Conservation (phyloP, 2,888 invertebrate species). For the Keiferia lycopersicella region DNA sequence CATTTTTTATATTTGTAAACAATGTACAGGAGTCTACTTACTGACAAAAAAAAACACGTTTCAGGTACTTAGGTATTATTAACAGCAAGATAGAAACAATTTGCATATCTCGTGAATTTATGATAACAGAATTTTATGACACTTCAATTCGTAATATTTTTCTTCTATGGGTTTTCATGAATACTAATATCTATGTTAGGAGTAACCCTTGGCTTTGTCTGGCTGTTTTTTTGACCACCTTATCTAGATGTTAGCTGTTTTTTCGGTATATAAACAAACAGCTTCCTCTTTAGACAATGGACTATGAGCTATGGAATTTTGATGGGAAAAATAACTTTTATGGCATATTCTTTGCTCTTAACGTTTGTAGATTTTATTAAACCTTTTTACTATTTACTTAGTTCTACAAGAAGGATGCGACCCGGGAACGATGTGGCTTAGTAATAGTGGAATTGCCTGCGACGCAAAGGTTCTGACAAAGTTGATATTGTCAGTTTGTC, state of each 20-base stretch:
- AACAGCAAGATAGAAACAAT: too few species aligned
- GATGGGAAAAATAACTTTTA: constrained; percentile 7
- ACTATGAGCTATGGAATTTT: constrained; percentile 11
- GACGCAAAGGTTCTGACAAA: too few species aligned
- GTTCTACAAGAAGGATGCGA: too few species aligned
- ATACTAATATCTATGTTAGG: constrained; percentile 4
- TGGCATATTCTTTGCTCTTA: background rate
- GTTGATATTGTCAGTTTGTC: too few species aligned
- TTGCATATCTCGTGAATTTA: too few species aligned
- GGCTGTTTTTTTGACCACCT: constrained; percentile 5
- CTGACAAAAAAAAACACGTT: too few species aligned
- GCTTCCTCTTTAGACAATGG: constrained; percentile 6
- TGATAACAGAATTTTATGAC: background rate
- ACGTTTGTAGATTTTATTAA: background rate
- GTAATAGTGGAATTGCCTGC: too few species aligned
- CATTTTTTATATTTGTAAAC: too few species aligned
- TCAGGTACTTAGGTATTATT: too few species aligned
- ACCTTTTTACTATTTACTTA: too few species aligned
- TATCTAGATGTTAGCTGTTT: constrained; percentile 5
- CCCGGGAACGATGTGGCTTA: too few species aligned
- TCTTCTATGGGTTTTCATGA: background rate
- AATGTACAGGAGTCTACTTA: too few species aligned
- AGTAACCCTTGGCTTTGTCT: background rate
- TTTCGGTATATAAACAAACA: constrained; percentile 7
- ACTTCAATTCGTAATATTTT: background rate